Percentiles rank a stretch among this genome's conserved stretches.
Conservation (phyloP, 1,140 invertebrate genomes). For the Rhynchophorus ferrugineus region DNA sequence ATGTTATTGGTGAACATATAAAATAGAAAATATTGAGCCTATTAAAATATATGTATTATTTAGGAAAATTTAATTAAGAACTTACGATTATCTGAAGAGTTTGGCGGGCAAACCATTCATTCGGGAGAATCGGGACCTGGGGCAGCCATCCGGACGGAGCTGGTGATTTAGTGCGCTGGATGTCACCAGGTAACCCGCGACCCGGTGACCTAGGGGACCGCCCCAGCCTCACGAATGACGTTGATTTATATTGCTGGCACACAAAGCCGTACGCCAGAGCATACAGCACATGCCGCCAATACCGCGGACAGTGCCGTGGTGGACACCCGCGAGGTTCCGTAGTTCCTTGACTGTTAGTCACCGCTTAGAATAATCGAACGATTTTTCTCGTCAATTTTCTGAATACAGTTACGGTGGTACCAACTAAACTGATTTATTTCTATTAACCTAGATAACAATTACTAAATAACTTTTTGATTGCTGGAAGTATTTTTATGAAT, state of each 20-base stretch:
- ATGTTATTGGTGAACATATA: too few species aligned
- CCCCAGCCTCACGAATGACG: slow-evolving; percentile 29
- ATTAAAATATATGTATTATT: too few species aligned
- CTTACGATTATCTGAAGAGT: too few species aligned
- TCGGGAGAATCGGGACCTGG: not conserved
- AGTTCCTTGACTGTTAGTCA: not conserved
- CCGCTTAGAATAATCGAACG: too few species aligned
- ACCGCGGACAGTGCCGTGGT: slow-evolving; percentile 6
- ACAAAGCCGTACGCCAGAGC: slow-evolving; percentile 30
- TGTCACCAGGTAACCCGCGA: slow-evolving; percentile 35
- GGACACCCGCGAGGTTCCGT: not conserved
- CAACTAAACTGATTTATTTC: too few species aligned
- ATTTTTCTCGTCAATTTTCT: too few species aligned
- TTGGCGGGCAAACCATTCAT: not conserved
- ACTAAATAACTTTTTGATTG: too few species aligned
- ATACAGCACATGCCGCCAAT: slow-evolving; percentile 16
- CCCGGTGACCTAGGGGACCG: slow-evolving; percentile 34
- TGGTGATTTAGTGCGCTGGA: slow-evolving; percentile 33
- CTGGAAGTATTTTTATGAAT: too few species aligned
- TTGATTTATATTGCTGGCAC: slow-evolving; percentile 34
- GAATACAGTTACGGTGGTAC: too few species aligned
- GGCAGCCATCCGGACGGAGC: not conserved
- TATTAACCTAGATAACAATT: too few species aligned
- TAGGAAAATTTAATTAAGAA: too few species aligned
- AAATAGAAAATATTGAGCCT: too few species aligned